phyloP scores from a whole-genome alignment of 2,113 vertebrate species.

The Myrmecophaga tridactyla region DNA sequence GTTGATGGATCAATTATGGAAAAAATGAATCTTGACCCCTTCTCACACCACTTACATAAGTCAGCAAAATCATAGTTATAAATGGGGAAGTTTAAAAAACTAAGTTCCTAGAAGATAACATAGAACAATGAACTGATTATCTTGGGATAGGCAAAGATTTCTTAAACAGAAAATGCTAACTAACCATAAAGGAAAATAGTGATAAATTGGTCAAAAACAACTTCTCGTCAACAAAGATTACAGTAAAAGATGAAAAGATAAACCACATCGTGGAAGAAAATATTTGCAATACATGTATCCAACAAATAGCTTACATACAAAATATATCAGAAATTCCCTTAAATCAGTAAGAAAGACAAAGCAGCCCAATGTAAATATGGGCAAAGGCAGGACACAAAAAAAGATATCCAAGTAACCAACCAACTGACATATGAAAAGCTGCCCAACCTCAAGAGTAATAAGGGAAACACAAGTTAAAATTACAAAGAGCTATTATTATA shows the following conservation, averaged over 20 bases:
- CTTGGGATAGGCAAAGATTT: not conserved
- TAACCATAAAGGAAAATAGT: not conserved
- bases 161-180: not conserved
- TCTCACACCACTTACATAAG: not conserved
- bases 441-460: not conserved
- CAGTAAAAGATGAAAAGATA: not conserved
- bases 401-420: not conserved
- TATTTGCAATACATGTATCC: not conserved
- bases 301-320: not conserved
- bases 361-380: not conserved
- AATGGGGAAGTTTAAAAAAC: too few species aligned
- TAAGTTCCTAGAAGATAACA: not conserved
- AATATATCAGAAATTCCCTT: not conserved
- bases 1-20: not conserved
- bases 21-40: not conserved
- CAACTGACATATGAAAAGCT: not conserved
- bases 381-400: not conserved
- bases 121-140: not conserved
- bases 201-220: not conserved
- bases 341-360: not conserved
- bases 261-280: not conserved
- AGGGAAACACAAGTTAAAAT: not conserved
- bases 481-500: not conserved
- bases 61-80: too few species aligned
- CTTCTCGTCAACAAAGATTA: not conserved